Percentiles rank a stretch among this genome's conserved stretches.
Evolutionary conservation across 2,113 vertebrate species (phyloP).

Genomic region (Sturnira hondurensis): DNA sequence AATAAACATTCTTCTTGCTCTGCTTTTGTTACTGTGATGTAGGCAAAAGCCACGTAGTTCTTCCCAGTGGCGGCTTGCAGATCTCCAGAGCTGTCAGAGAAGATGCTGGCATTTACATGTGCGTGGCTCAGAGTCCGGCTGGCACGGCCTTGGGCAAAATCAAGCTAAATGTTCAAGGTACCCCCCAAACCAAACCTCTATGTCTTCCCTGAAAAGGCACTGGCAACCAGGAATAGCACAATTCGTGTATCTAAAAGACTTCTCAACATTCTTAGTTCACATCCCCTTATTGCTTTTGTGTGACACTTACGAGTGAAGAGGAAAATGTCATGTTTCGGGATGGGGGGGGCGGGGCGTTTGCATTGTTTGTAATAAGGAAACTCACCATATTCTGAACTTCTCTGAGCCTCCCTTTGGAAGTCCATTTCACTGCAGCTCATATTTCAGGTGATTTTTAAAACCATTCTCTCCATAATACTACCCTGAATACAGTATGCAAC

Average conservation of each 20-base stretch:
- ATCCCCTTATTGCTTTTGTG: background rate
- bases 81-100: slow-evolving; percentile 86
- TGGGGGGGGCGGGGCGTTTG: too few species aligned
- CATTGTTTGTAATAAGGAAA: background rate
- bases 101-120: slow-evolving; percentile 93
- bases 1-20: background rate
- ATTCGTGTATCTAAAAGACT: background rate
- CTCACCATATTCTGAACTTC: background rate
- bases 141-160: slow-evolving; percentile 95
- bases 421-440: background rate
- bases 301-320: background rate
- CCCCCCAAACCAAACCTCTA: background rate
- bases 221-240: background rate
- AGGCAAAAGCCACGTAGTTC: slow-evolving; percentile 86
- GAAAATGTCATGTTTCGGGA: too few species aligned
- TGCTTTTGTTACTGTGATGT: background rate
- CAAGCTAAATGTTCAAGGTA: slow-evolving; percentile 95
- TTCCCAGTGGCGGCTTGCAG: slow-evolving; percentile 89
- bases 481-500: background rate
- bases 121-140: slow-evolving; percentile 95
- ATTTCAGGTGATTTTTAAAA: background rate
- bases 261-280: background rate
- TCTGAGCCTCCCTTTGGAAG: background rate
- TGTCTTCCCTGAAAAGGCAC: background rate
- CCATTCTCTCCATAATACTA: background rate